phyloP scores from a whole-genome alignment of 2,888 invertebrate species.

The Phortica magna region DNA sequence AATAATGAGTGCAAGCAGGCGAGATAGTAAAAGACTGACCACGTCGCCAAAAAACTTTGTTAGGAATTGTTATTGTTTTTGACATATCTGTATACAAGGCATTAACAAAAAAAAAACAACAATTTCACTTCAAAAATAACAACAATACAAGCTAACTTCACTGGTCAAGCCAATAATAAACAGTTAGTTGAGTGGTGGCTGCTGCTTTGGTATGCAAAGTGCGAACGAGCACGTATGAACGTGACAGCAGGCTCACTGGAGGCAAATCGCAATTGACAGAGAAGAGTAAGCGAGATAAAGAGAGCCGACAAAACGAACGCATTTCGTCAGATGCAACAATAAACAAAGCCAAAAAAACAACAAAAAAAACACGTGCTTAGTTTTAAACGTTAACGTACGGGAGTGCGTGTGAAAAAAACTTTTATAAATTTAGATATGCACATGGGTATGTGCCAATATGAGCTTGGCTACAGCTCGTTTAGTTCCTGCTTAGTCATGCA shows the following conservation, averaged over 20 bases:
- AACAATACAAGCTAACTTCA: constrained; percentile 60
- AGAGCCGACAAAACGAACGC: background rate
- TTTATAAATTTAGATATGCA: too few relatives aligned
- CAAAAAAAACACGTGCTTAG: background rate
- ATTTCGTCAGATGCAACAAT: too few relatives aligned
- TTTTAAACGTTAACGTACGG: background rate
- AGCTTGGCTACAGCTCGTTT: too few relatives aligned
- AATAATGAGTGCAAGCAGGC: too few relatives aligned
- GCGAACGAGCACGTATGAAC: background rate
- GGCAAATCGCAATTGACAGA: background rate
- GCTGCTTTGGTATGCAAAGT: background rate
- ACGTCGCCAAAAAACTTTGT: background rate
- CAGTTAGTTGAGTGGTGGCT: background rate
- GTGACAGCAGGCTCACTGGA: constrained; percentile 7
- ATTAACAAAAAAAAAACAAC: constrained; percentile 45
- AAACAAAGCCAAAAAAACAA: background rate
- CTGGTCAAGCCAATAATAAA: constrained; percentile 51
- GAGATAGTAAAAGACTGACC: too few relatives aligned
- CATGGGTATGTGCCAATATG: too few relatives aligned
- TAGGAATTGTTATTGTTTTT: constrained; percentile 47
- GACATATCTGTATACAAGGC: constrained; percentile 44
- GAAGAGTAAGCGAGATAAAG: background rate
- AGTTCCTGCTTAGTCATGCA: constrained; percentile 21
- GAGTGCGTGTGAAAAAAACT: too few relatives aligned
- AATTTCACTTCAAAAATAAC: constrained; percentile 49